These are phyloP conservation scores for Arvicola amphibius DNA, from an alignment of 2,797 vertebrate genomes.

Conservation along the genomic window DNA sequence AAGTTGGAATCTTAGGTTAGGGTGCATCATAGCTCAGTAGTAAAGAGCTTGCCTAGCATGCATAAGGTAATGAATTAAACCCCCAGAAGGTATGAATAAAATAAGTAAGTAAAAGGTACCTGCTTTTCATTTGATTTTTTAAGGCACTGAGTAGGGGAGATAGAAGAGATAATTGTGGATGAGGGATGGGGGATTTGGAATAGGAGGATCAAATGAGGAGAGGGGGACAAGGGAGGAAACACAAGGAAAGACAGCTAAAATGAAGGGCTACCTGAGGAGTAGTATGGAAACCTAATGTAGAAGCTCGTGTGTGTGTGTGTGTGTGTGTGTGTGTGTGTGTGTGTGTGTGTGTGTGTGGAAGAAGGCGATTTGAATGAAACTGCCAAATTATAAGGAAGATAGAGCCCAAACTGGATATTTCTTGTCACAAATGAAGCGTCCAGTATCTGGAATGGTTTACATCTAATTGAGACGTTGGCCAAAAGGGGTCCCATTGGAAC, in stretches of 20 bases:
- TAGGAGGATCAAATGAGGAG: not conserved
- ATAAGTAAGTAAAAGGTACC: not conserved
- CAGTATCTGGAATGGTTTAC: not conserved
- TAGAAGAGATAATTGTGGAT: not conserved
- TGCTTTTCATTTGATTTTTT: constrained; percentile 48
- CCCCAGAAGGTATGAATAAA: not conserved
- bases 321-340: no score
- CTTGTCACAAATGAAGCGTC: not conserved
- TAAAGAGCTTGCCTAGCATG: not conserved
- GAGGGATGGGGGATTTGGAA: no score
- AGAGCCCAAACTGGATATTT: not conserved
- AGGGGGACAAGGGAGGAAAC: not conserved
- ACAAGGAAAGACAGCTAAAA: not conserved
- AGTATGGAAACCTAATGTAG: not conserved
- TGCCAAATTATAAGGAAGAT: not conserved
- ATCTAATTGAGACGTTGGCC: not conserved
- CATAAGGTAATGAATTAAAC: not conserved
- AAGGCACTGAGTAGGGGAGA: constrained; percentile 6
- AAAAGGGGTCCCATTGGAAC: not conserved
- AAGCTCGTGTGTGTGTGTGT: not conserved
- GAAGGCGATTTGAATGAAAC: not conserved
- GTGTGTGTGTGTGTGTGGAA: no score
- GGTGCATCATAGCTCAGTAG: not conserved
- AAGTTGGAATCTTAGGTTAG: not conserved
- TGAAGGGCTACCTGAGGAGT: not conserved